Base-by-base conservation (phyloP, 64 coral and sea anemone species). In the Stichodactyla helianthus region DNA sequence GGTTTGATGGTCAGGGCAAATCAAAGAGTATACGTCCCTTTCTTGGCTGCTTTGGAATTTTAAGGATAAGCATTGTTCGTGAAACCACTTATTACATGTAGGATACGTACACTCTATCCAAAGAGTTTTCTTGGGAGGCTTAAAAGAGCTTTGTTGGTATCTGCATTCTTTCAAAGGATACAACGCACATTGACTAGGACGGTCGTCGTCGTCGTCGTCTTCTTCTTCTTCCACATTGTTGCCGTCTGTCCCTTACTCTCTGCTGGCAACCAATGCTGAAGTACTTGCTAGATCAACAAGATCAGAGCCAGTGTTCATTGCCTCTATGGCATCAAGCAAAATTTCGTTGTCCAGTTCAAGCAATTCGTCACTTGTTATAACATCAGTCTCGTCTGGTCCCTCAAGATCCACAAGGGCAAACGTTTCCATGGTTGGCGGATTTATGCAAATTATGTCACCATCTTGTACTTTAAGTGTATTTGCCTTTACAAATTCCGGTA, bases 31-130 rank as follows among this genome's bases (percentile, higher is more conserved):
- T 76, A 25, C 67, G 53, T 89, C 63, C 54, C 82, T 84, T 57
- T 57, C 55, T 57, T 57, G 55, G 55, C 55, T 57, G 55, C 55
- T 57, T 57, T 57, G 55, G 51, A 63, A 86, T 59, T 86, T 7
- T 20, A 86, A 13, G 25, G 51, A 54, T 53, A 89, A 31, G 51
- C 87, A 82, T 53, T 55, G 59, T 68, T 89, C 59, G 44, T 89
- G 87, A 19, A 82, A 82, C 87, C 87, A 88, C 9, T 52, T 62
- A 5, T 51, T 57, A 60, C 87, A 88, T 25, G n/a, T 58, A 19
- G 78, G 87, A 89, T 67, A 89, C n/a, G 77, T 44, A 50, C 87
- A 89, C 63, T 78, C 87, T 9, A 89, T 82, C 87, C 79, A 89
- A 18, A 62, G 55, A 52, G 58, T 62, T 52, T 53, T 74, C n/a